Conservation (phyloP, 2,797 vertebrate genomes). For the Limnodromus scolopaceus region DNA sequence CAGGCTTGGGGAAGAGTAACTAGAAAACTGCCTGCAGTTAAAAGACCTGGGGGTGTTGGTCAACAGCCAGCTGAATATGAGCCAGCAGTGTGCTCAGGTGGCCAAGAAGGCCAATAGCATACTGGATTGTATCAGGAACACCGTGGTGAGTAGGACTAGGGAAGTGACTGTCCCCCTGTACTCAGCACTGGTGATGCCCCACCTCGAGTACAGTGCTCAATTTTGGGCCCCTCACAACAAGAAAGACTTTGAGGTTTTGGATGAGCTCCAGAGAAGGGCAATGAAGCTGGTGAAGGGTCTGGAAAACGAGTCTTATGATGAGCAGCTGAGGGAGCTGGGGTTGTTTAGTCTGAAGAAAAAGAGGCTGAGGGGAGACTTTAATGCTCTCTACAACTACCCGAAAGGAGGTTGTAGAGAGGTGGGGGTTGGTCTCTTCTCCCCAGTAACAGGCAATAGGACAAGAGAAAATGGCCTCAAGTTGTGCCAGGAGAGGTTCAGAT, state of each 20-base stretch:
- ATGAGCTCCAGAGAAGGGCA: neutral
- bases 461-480: too few species aligned
- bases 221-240: neutral
- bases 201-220: neutral
- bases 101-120: neutral
- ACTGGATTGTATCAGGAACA: neutral
- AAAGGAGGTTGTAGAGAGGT: too few species aligned
- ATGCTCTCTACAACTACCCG: too few species aligned
- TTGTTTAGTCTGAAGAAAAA: too few species aligned
- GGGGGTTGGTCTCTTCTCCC: too few species aligned
- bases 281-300: neutral
- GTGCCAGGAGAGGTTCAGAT: neutral
- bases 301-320: too few species aligned
- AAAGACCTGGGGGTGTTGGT: neutral
- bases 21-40: neutral
- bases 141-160: neutral
- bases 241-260: neutral
- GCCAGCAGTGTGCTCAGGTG: neutral
- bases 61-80: neutral
- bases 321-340: too few species aligned
- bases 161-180: neutral
- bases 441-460: too few species aligned
- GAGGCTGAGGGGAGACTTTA: too few species aligned
- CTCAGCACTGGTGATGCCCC: neutral
- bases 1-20: too few species aligned